Base-by-base conservation (phyloP, 2,113 vertebrate genomes). In the Azemiops feae region DNA sequence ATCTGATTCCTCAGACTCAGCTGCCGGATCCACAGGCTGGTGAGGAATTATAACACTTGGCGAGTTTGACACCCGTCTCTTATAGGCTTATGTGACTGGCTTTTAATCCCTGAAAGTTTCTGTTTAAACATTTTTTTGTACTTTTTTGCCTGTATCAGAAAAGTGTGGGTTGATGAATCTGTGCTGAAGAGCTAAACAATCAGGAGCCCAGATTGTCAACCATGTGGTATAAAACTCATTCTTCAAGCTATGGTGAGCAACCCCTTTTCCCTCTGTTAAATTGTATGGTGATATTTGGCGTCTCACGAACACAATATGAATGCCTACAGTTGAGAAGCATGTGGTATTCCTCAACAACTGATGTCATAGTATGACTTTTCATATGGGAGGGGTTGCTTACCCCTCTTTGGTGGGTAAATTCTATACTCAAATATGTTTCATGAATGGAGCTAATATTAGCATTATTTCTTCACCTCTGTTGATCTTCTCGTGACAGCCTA, bases 181-280 rank as follows among this genome's bases (percentile, higher is more conserved):
- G 27, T 93, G 95, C 85, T 95, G 94, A 92, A 94, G 95, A 97
- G 94, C 64, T 92, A 96, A 96, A 95, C 93, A 14, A 93, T 95
- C 92, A 96, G 8, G n/a, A 34, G 16, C 34, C 16, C 69, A 39
- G 74, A 74, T 74, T 34, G 69, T 39, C 69, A 43, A 43, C 34
- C 6, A 9, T 81, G 34, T 20, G 69, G 34, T 22, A 22, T 81
- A 43, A 81, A 22, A 39, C 74, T 81, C 34, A 81, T 39, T 81
- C 34, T 81, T 2, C 34, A 43, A 81, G 34, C 34, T 22, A 20
- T 81, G n/a, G 6, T 39, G 69, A 39, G n/a, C n/a, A 39, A 39
- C n/a, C 34, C 14, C 16, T 81, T 50, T 50, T 81, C 74, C 16
- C 7, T 81, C 69, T 22, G 16, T 39, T 81, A 81, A 81, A 81